A percentile compares a stretch with the other conserved stretches of the same genome.
Conservation (phyloP, 2,888 invertebrate species). For the Acanthococcus lagerstroemiae region DNA sequence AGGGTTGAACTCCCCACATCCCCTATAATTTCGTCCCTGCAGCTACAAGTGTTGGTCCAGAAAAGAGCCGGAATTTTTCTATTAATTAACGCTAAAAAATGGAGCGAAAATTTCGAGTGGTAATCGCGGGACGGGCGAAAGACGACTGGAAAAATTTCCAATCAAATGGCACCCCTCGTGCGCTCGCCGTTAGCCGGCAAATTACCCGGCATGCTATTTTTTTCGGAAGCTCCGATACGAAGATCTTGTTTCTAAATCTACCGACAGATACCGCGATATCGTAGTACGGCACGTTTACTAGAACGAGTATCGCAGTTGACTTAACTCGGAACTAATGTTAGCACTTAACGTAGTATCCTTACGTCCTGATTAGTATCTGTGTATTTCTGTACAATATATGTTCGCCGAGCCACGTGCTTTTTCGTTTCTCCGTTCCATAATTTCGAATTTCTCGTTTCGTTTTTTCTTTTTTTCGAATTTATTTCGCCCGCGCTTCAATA, state of each 20-base stretch:
- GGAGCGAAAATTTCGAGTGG: too few species aligned
- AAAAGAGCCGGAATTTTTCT: too few species aligned
- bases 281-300: conserved; percentile 16
- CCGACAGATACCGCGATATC: conserved; percentile 21
- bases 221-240: conserved; percentile 22
- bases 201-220: not conserved
- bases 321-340: conserved; percentile 7
- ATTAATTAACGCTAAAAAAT: too few species aligned
- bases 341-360: too few species aligned
- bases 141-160: too few species aligned
- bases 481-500: not conserved
- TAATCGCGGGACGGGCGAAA: too few species aligned
- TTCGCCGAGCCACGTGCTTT: too few species aligned
- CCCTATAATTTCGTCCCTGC: too few species aligned
- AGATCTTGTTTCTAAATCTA: conserved; percentile 13
- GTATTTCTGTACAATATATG: too few species aligned
- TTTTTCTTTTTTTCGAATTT: not conserved
- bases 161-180: not conserved
- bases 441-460: too few species aligned
- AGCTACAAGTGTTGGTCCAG: too few species aligned
- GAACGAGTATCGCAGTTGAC: conserved; percentile 14
- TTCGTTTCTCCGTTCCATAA: not conserved
- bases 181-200: not conserved
- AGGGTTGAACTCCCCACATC: too few species aligned
- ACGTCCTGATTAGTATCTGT: not conserved